Percentiles rank a stretch among this genome's conserved stretches.
Evolutionary conservation across 2,888 invertebrate species (phyloP).

Genomic region (Heterodera filipjevi): DNA sequence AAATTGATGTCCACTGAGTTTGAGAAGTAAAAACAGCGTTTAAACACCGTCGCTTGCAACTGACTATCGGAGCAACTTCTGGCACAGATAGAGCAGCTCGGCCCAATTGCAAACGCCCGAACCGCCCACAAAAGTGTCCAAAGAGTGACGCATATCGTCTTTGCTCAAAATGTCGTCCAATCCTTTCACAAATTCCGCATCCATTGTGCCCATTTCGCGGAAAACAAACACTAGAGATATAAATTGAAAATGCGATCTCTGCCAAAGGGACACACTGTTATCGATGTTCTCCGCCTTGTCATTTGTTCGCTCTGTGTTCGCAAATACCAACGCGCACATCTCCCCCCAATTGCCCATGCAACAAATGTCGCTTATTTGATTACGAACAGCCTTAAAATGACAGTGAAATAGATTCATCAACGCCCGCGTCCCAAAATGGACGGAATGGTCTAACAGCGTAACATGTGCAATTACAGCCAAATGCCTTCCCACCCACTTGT

Average conservation of each 20-base stretch:
- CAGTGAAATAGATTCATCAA: background rate
- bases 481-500: conserved; percentile 13
- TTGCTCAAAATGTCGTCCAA: conserved; percentile 5
- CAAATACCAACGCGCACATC: conserved; percentile 29
- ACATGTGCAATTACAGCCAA: too few species aligned
- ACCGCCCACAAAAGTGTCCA: conserved; percentile 28
- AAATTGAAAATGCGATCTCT: background rate
- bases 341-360: conserved; percentile 33
- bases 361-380: conserved; percentile 32
- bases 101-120: conserved; percentile 36
- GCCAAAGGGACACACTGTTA: conserved; percentile 22
- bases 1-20: conserved; percentile 28
- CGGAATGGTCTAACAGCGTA: too few species aligned
- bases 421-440: background rate
- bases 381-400: conserved; percentile 28
- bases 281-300: conserved; percentile 33
- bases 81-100: conserved; percentile 36
- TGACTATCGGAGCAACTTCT: conserved; percentile 29
- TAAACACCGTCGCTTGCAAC: background rate
- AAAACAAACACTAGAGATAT: conserved; percentile 18
- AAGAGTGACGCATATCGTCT: conserved; percentile 14
- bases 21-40: background rate
- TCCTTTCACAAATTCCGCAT: conserved; percentile 37
- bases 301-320: conserved; percentile 35
- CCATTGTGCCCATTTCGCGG: conserved; percentile 27